These are phyloP conservation scores for Erethizon dorsatum DNA, from an alignment of 2,797 vertebrate species.

Conservation along the genomic window DNA sequence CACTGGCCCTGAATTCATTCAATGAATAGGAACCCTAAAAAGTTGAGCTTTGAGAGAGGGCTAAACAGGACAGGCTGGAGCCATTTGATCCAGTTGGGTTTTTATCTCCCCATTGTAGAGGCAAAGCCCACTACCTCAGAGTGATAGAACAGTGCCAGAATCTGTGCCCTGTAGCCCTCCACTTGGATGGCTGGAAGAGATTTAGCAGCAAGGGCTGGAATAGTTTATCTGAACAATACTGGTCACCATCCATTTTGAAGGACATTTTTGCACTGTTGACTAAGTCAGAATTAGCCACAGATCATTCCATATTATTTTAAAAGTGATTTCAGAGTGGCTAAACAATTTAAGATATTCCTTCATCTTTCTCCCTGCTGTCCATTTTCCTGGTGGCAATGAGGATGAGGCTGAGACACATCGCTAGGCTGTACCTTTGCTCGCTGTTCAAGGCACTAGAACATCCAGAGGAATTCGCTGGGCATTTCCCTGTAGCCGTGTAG, in stretches of 20 bases:
- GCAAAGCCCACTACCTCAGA: background rate
- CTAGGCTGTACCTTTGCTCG: background rate
- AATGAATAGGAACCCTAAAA: background rate
- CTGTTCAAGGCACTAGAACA: background rate
- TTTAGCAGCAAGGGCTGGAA: background rate
- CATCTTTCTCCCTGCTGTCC: background rate
- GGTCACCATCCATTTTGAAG: conserved; percentile 15
- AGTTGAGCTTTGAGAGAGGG: background rate
- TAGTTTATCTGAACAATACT: background rate
- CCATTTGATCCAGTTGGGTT: background rate
- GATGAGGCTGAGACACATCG: background rate
- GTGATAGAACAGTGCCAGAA: background rate
- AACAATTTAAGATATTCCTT: background rate
- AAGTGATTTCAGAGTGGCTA: background rate
- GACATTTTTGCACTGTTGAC: background rate
- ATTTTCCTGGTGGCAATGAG: background rate
- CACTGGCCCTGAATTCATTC: background rate
- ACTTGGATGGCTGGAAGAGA: background rate
- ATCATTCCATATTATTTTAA: conserved; percentile 1
- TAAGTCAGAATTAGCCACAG: background rate
- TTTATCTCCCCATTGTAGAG: background rate
- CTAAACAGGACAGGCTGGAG: background rate
- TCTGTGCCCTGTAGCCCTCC: background rate
- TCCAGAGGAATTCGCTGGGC: background rate
- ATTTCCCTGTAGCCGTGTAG: background rate